phyloP scores from a whole-genome alignment of 37 sponge, comb jelly and placozoan species.

The Crambe crambe region DNA sequence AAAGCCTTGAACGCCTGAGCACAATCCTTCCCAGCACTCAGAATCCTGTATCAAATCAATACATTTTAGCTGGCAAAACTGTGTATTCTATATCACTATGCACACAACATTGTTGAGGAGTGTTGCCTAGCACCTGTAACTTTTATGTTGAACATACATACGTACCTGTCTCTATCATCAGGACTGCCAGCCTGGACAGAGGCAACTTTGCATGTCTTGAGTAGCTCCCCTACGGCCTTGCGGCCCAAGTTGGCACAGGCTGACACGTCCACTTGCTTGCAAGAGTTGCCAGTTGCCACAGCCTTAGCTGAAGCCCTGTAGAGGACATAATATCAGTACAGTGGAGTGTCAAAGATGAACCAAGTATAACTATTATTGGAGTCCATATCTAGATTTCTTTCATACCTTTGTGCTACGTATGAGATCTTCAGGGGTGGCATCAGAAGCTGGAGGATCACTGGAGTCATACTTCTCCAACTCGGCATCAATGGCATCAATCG shows the following conservation, averaged over 20 bases:
- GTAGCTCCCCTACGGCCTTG: constrained; percentile 74
- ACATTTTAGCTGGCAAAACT: too few relatives aligned
- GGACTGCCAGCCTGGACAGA: constrained; percentile 43
- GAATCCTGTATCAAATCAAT: constrained; percentile 11
- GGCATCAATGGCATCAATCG: constrained; percentile 80
- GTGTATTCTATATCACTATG: background rate
- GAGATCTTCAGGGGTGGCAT: constrained; percentile 72
- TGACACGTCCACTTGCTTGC: constrained; percentile 79
- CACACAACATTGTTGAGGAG: background rate
- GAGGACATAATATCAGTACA: background rate
- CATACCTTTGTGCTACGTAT: constrained; percentile 77
- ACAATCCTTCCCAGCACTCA: constrained; percentile 72
- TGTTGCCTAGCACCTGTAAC: too few relatives aligned
- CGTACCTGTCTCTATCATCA: constrained; percentile 62
- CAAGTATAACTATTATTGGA: too few relatives aligned
- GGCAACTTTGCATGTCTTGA: constrained; percentile 75
- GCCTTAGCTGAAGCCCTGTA: constrained; percentile 55
- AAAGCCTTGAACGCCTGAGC: constrained; percentile 76
- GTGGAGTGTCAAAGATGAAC: background rate
- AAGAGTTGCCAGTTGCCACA: constrained; percentile 92
- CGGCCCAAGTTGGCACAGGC: constrained; percentile 92
- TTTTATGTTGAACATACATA: background rate
- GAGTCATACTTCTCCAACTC: constrained; percentile 54
- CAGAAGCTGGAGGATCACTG: constrained; percentile 19
- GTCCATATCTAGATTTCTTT: too few relatives aligned